Evolutionary conservation across 2,113 vertebrate genomes (phyloP).

Genomic region (Desmodus rotundus): DNA sequence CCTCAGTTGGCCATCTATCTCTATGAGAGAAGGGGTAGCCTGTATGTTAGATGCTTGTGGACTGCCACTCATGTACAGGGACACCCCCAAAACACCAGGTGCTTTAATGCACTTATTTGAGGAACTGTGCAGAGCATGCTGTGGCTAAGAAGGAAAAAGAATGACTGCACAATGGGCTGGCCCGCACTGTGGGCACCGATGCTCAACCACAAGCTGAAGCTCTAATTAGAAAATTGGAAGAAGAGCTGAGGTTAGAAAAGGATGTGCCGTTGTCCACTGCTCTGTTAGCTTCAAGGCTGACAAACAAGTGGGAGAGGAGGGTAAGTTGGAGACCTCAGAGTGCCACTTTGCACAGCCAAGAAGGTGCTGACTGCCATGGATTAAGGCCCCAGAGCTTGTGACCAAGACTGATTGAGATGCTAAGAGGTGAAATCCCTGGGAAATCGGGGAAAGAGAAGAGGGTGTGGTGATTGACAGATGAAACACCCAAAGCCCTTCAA

Average conservation of each 20-base stretch:
- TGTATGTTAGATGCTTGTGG: not conserved
- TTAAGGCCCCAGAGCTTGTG: not conserved
- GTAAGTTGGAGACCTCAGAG: not conserved
- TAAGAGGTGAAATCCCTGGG: not conserved
- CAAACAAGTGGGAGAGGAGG: not conserved
- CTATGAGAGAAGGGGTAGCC: not conserved
- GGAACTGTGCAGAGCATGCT: not conserved
- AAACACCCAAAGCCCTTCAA: not conserved
- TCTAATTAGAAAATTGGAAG: not conserved
- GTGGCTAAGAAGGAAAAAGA: not conserved
- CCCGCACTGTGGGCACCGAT: no score
- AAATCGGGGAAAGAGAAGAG: not conserved
- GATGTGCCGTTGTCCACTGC: not conserved
- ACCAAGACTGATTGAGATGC: not conserved
- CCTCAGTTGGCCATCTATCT: not conserved
- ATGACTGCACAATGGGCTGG: not conserved
- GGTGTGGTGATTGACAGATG: not conserved
- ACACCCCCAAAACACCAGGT: not conserved
- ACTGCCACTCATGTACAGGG: not conserved
- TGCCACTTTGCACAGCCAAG: not conserved
- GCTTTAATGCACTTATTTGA: not conserved
- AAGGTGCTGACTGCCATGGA: not conserved
- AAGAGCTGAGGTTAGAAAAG: not conserved
- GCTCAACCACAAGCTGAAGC: not conserved
- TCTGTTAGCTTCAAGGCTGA: not conserved